Conservation (phyloP, 2,113 vertebrate genomes). For the Aspidoscelis tigris region DNA sequence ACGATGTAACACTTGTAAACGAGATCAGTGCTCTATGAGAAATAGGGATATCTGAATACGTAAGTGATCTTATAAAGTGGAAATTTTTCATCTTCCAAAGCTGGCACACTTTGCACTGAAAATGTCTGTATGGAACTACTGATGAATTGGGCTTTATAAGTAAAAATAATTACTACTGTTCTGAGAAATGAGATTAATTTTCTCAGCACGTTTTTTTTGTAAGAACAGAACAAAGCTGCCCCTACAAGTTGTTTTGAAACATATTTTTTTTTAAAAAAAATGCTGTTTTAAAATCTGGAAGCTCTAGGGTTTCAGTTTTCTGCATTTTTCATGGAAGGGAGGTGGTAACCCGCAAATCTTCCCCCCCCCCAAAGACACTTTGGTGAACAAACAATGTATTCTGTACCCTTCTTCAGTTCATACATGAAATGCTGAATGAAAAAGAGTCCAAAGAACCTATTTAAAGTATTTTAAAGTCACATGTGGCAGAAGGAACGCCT, state of each 20-base stretch:
- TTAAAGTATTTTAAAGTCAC: no score
- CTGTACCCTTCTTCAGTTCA: no score
- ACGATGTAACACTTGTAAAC: slow-evolving; percentile 12
- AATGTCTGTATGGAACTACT: slow-evolving; percentile 56
- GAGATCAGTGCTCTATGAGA: slow-evolving; percentile 35
- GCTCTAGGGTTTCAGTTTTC: slow-evolving; percentile 29
- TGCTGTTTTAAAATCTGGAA: slow-evolving; percentile 42
- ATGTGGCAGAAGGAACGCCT: no score
- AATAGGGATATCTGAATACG: slow-evolving; percentile 42
- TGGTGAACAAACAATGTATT: no score
- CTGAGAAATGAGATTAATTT: slow-evolving; percentile 52
- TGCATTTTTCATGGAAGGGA: background rate
- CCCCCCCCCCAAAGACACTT: slow-evolving; percentile 18
- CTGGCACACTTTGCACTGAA: slow-evolving; percentile 60
- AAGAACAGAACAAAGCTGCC: slow-evolving; percentile 57
- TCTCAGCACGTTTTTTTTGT: slow-evolving; percentile 52
- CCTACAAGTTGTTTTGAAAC: slow-evolving; percentile 38
- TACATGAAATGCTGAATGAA: no score
- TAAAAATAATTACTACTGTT: slow-evolving; percentile 63
- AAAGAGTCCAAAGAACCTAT: no score
- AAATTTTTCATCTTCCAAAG: slow-evolving; percentile 42
- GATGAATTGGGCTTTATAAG: slow-evolving; percentile 62
- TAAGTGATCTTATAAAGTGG: slow-evolving; percentile 29
- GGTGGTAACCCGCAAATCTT: slow-evolving; percentile 5
- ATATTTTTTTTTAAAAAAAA: background rate